Evolutionary conservation across 2,113 vertebrate genomes (phyloP).

Genomic region (human): GRCh38 chr18:12646001-12646500

Average conservation of each 20-base stretch:
- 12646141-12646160: background rate
- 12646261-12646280: background rate
- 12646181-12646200: background rate
- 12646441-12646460: background rate
- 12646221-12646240: background rate
- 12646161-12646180: background rate
- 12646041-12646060: slow-evolving; percentile 23
- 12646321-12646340: background rate
- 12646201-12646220: background rate
- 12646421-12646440: background rate
- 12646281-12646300: background rate
- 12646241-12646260: background rate
- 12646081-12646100: background rate
- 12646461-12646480: background rate
- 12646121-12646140: background rate
- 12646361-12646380: background rate
- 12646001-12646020: slow-evolving; percentile 15
- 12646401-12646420: background rate
- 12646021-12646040: slow-evolving; percentile 43
- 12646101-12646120: background rate
- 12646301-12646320: background rate
- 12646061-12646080: background rate
- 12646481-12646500: background rate
- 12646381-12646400: background rate
- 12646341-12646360: background rate